Evolutionary conservation across 2,113 vertebrate species (phyloP).

Genomic region (Pteropus alecto): DNA sequence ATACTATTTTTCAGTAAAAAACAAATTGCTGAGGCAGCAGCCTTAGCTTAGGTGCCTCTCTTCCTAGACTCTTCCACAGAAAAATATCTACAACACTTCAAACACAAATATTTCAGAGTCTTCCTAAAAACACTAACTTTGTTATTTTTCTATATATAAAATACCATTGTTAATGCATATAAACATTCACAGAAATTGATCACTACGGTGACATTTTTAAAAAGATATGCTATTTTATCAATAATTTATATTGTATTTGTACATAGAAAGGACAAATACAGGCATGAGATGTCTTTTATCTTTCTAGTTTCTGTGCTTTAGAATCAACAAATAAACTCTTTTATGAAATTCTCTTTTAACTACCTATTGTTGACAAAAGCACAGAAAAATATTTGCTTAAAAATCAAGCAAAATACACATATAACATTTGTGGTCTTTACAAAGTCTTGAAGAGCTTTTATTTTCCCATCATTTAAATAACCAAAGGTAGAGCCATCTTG

Average conservation of each 20-base stretch:
- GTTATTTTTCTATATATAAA: not conserved
- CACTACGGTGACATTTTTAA: not conserved
- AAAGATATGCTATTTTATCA: not conserved
- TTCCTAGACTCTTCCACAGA: not conserved
- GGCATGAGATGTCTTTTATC: not conserved
- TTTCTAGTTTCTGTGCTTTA: not conserved
- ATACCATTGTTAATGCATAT: not conserved
- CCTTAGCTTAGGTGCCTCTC: not conserved
- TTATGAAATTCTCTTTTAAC: not conserved
- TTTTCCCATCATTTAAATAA: constrained; percentile 10
- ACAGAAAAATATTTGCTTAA: constrained; percentile 47
- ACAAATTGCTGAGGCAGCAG: not conserved
- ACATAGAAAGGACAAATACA: not conserved
- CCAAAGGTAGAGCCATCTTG: not conserved
- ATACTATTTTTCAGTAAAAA: not conserved
- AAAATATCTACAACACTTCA: not conserved
- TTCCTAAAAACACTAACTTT: not conserved
- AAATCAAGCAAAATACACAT: constrained; percentile 5
- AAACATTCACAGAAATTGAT: not conserved
- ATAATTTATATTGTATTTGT: not conserved
- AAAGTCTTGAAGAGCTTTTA: not conserved
- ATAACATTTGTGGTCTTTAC: not conserved
- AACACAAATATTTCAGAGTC: not conserved
- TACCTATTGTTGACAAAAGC: not conserved
- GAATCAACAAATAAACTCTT: not conserved